These are phyloP conservation scores for Branchellion lobata DNA, from an alignment of 2,888 invertebrate genomes.

Conservation along the genomic window DNA sequence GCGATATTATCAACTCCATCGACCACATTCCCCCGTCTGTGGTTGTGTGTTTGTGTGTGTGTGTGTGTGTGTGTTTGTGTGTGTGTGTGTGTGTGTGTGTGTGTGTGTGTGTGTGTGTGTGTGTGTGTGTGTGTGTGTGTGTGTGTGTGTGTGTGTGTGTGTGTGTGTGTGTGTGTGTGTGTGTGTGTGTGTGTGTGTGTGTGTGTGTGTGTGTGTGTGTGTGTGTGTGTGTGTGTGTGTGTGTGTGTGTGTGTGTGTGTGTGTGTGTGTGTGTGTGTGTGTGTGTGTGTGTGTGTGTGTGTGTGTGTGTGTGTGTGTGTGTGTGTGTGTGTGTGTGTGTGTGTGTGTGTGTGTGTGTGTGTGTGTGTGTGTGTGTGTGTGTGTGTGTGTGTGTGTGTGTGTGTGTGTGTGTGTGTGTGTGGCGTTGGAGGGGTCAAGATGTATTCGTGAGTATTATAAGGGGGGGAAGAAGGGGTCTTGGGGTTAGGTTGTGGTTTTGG, in stretches of 20 bases:
- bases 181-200: constrained; percentile 23
- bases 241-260: constrained; percentile 27
- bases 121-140: constrained; percentile 10
- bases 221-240: constrained; percentile 27
- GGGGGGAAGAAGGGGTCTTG: no score
- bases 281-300: constrained; percentile 21
- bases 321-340: constrained; percentile 18
- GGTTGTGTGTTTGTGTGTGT: neutral
- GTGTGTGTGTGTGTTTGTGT: neutral
- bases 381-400: neutral
- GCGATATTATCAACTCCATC: neutral
- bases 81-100: neutral
- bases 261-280: constrained; percentile 25
- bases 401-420: constrained; percentile 11
- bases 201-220: constrained; percentile 27
- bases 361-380: neutral
- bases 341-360: constrained; percentile 1
- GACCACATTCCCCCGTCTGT: neutral
- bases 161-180: constrained; percentile 21
- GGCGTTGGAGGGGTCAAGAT: neutral
- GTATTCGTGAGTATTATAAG: neutral
- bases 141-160: neutral
- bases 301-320: constrained; percentile 27
- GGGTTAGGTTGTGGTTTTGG: no score
- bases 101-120: neutral